Evolutionary conservation across 2,888 invertebrate species (phyloP).

Genomic region (Diaprepes abbreviatus): DNA sequence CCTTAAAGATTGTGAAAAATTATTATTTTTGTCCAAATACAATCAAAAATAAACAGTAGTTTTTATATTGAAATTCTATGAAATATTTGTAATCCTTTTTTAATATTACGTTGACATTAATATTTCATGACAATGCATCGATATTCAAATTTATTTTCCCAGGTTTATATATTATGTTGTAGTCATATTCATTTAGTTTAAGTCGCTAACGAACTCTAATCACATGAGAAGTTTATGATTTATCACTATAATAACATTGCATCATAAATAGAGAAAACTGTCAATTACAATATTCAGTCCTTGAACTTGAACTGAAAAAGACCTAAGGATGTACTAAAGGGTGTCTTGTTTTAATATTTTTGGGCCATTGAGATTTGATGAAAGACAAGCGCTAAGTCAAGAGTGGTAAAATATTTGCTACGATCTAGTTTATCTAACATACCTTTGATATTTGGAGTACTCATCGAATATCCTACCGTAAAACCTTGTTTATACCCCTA

Average conservation of each 20-base stretch:
- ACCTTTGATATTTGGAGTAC: conserved; percentile 15
- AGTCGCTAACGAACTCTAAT: conserved; percentile 57
- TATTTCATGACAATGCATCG: no score
- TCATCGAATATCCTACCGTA: conserved; percentile 11
- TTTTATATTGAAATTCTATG: no score
- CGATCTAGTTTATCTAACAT: conserved; percentile 21
- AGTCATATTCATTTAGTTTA: conserved; percentile 41
- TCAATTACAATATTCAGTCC: no score
- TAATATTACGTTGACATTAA: no score
- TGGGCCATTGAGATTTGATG: background rate
- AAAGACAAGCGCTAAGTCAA: background rate
- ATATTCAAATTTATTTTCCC: conserved; percentile 18
- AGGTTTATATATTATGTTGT: conserved; percentile 30
- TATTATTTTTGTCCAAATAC: no score
- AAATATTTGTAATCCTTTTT: background rate
- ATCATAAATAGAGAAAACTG: no score
- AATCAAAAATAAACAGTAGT: no score
- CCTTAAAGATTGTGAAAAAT: no score
- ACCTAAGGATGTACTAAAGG: background rate
- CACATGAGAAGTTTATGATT: conserved; percentile 61
- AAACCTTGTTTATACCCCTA: conserved; percentile 15
- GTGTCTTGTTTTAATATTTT: background rate
- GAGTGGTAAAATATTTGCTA: background rate
- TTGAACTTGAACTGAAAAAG: background rate
- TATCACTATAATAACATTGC: conserved; percentile 58